Evolutionary conservation across 2,113 vertebrate species (phyloP).

Genomic region (Bos javanicus): DNA sequence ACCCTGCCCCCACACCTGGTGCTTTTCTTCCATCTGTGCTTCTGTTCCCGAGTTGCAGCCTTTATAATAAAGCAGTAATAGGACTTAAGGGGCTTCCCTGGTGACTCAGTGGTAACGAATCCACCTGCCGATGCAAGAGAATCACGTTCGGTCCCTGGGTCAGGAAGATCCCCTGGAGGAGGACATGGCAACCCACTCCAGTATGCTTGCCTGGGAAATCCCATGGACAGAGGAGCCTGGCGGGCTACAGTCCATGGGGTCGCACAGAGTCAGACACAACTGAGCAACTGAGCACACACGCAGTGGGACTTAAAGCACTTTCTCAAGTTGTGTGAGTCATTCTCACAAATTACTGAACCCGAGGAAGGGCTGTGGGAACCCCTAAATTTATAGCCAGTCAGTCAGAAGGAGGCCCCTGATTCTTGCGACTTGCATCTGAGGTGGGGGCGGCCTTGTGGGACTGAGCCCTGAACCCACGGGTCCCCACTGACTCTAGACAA

Average conservation of each 20-base stretch:
- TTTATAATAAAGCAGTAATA: background rate
- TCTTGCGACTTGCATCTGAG: background rate
- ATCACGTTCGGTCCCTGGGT: background rate
- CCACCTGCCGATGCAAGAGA: background rate
- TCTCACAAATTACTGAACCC: background rate
- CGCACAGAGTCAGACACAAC: background rate
- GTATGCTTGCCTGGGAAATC: background rate
- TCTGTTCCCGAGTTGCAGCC: background rate
- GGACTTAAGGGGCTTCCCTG: background rate
- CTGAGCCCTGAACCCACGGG: too few species aligned
- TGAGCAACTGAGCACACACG: background rate
- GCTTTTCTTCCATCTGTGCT: background rate
- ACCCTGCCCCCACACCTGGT: background rate
- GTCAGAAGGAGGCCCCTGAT: background rate
- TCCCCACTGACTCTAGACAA: background rate
- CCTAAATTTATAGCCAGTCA: too few species aligned
- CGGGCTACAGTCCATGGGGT: background rate
- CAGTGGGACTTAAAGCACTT: background rate
- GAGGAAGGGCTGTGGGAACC: background rate
- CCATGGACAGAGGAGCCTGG: background rate
- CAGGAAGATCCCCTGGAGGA: background rate
- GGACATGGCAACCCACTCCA: background rate
- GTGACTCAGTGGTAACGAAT: background rate
- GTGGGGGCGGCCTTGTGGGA: background rate
- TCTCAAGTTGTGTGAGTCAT: background rate